Base-by-base conservation (phyloP, 1,140 invertebrate genomes). In the Lycorma delicatula region DNA sequence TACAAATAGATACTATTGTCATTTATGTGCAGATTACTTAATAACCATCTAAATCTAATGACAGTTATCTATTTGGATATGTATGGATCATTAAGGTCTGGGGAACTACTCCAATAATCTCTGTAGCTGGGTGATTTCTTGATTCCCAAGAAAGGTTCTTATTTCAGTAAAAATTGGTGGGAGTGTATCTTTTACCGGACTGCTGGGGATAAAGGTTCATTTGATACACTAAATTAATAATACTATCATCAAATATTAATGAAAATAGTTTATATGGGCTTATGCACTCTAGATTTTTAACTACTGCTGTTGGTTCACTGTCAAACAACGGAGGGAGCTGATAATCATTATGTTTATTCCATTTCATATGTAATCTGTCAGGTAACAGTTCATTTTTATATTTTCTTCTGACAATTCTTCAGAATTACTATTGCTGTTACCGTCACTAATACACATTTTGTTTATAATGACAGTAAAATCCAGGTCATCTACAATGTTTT, bases 31-130 rank as follows among this genome's bases (percentile, higher is more conserved):
- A 69, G 38, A 56, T 69, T 53, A 23, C 57, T 47, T 47, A 72
- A 59, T 52, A 72, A 51, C 60, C 69, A 71, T 41, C 69, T 65
- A 60, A 74, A 75, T 31, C 72, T 51, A 60, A 72, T 72, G 11
- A 72, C 51, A 44, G 67, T 53, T 71, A 75, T 74, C 27, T 69
- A 31, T 52, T 55, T 61, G 56, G 65, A 60, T 47, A 74, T 69
- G 57, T 68, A 68, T 47, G 63, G 28, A 59, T 71, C 69, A 55
- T 63, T 44, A 31, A 74, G 66, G 60, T 68, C 64, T 49, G 56
- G 25, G 65, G 71, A 66, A 27, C 57, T 58, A 50, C 65, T 66
- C 70, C 71, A 74, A 55, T 73, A 73, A 62, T 67, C 61, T 36
- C 59, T 57, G 38, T 67, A 63, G 55, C 51, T 65, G 5, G 62